Evolutionary conservation across 92 coral and sea anemone species (phyloP), one percentile per base, ranked within the genome.

Genomic region (Siderastrea siderea): DNA sequence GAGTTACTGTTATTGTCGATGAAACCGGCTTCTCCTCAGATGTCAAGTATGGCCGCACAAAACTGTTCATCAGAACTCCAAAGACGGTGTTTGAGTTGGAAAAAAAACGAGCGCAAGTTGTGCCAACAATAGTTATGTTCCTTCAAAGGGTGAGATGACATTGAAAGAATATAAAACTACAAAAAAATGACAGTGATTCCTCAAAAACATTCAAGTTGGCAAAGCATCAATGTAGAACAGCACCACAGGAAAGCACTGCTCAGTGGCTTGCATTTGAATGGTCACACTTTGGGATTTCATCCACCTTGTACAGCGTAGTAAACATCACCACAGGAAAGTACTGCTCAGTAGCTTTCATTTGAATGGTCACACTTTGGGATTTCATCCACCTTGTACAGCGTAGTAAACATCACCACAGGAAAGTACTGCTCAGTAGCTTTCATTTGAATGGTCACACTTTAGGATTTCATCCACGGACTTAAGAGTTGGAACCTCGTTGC

Each of bases 1-100:
- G 99, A 12, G 97, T 95, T 8, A 55, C 74, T 66, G 68, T 58
- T 2, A 89, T 97, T 78, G 79, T 97, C 45, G 80, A 87, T 2
- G 81, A 86, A 46, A 90, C 82, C 64, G 95, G 90, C 17, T 94
- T 90, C 73, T 48, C 94, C 15, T 70, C 81, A 51, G 99, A 97
- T 74, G 97, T 92, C 69, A 95, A 93, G 68, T 95, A 90, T 71
- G 99, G 99, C 77, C 95, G 81, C 58, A 97, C 96, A 3, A 97
- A 97, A 85, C 79, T 97, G 81, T 97, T 97, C 73, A 97, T 97
- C 82, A 92, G 98, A 68, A 97, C 98, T 19, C 99, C 99, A 5
- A 95, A 84, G 86, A 97, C 98, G 1, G 90, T 97, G 68, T 95
- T 96, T 53, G 93, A 90, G 74, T 55, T 97, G 92, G 99, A 97